Evolutionary conservation across 2,888 invertebrate genomes (phyloP), one percentile per base, ranked within the genome.

Genomic region (Conus canariensis): DNA sequence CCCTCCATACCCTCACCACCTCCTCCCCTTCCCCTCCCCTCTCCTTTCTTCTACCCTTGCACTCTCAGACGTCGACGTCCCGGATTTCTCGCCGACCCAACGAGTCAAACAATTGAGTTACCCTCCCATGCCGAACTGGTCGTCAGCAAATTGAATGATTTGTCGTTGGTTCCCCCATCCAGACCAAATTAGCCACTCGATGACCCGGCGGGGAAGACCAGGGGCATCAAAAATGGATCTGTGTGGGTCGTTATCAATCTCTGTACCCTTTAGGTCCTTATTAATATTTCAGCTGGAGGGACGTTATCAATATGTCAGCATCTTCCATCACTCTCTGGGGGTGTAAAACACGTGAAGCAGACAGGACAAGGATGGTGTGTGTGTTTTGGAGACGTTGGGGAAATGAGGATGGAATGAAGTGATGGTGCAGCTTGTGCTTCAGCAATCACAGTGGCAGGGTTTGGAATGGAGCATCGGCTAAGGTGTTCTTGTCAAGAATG

Each of bases 251-350:
- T n/a, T 74, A n/a, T 8, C 74, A 74, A n/a, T 74, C 74, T n/a
- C n/a, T 6, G n/a, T 22, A 22, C 74, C n/a, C 74, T n/a, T 22
- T 10, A 10, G 74, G n/a, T n/a, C n/a, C 74, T 74, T 22, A n/a
- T n/a, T n/a, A 9, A 25, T 74, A 74, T 6, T 74, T 74, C 74
- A 74, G 74, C 74, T 74, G 74, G 22, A 64, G n/a, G 74, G 74
- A 74, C 10, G 74, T 74, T 74, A 74, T 74, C 74, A n/a, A n/a
- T n/a, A n/a, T 74, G 25, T 74, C 74, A 74, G n/a, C 74, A n/a
- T n/a, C 8, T n/a, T 25, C 25, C n/a, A 5, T 25, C 74, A 6
- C 74, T 74, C 22, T 74, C 67, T 67, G 16, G n/a, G 74, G 22
- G 9, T 74, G n/a, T 7, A 2, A 64, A 64, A 64, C 64, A 64